A percentile compares a stretch with the other conserved stretches of the same genome.
Evolutionary conservation across 2,113 vertebrate species (phyloP).

Genomic region (Bubo bubo): DNA sequence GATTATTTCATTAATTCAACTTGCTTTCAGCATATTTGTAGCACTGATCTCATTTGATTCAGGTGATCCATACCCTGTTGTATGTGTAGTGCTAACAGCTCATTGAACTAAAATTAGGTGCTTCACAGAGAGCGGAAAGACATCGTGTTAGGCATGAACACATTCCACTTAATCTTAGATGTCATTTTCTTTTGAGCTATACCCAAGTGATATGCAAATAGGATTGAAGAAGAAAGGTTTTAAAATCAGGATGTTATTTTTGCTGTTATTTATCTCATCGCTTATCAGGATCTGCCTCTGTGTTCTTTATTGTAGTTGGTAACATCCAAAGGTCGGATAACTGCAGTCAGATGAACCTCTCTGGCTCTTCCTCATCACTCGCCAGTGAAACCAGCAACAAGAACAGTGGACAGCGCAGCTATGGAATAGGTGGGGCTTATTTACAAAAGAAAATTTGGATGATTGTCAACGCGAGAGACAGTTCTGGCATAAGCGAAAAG

Average conservation of each 20-base stretch:
- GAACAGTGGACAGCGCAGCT: conserved; percentile 83
- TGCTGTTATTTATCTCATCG: background rate
- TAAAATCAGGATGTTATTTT: background rate
- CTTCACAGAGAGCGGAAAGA: conserved; percentile 26
- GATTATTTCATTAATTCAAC: conserved; percentile 18
- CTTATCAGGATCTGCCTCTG: conserved; percentile 48
- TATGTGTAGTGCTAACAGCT: conserved; percentile 6
- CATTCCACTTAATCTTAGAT: background rate
- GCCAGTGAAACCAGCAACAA: conserved; percentile 87
- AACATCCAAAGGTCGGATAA: conserved; percentile 79
- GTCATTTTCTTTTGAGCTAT: background rate
- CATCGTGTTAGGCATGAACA: conserved; percentile 12
- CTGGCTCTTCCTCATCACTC: conserved; percentile 86
- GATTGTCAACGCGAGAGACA: conserved; percentile 77
- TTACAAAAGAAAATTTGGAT: conserved; percentile 88
- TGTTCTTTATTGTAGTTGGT: conserved; percentile 77
- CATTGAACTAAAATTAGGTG: conserved; percentile 48
- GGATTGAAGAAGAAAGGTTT: background rate
- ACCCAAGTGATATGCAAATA: background rate
- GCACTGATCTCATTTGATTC: conserved; percentile 27
- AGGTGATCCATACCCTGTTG: conserved; percentile 7
- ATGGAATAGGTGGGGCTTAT: conserved; percentile 93
- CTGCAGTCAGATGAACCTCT: conserved; percentile 85
- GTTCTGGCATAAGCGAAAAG: conserved; percentile 53
- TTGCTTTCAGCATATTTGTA: conserved; percentile 33